Percentiles rank a stretch among this genome's conserved stretches.
Conservation (phyloP, 2,797 vertebrate species). For the Girardinus metallicus region DNA sequence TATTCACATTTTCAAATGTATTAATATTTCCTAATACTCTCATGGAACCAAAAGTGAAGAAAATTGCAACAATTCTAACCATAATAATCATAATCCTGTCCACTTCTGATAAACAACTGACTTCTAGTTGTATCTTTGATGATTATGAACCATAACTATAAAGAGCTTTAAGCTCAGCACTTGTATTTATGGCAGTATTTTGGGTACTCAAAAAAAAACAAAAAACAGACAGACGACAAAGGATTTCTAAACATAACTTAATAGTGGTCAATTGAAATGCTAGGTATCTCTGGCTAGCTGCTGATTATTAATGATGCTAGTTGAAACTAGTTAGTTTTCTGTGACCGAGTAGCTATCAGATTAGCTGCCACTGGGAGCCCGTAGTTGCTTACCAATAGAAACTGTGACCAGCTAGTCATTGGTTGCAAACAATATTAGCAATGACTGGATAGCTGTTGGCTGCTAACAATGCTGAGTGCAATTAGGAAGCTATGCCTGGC, state of each 20-base stretch:
- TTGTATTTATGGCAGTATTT: not conserved
- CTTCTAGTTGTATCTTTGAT: not conserved
- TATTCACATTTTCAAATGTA: not conserved
- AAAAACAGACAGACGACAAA: no score
- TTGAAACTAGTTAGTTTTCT: not conserved
- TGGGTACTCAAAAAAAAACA: not conserved
- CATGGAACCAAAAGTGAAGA: not conserved
- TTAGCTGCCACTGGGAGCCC: not conserved
- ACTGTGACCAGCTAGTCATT: not conserved
- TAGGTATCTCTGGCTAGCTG: not conserved
- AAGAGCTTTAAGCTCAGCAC: not conserved
- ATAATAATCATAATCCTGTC: not conserved
- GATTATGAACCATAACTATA: not conserved
- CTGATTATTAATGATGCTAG: not conserved
- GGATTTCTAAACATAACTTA: not conserved
- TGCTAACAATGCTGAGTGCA: no score
- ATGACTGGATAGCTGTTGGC: not conserved
- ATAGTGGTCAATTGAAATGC: not conserved
- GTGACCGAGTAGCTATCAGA: no score
- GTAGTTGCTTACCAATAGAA: not conserved
- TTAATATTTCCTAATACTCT: not conserved
- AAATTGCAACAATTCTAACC: not conserved
- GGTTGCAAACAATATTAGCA: not conserved
- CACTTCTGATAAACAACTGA: not conserved
- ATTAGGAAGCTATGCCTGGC: no score